Base-by-base conservation (phyloP, 2,113 vertebrate genomes). In the Choloepus hoffmanni region DNA sequence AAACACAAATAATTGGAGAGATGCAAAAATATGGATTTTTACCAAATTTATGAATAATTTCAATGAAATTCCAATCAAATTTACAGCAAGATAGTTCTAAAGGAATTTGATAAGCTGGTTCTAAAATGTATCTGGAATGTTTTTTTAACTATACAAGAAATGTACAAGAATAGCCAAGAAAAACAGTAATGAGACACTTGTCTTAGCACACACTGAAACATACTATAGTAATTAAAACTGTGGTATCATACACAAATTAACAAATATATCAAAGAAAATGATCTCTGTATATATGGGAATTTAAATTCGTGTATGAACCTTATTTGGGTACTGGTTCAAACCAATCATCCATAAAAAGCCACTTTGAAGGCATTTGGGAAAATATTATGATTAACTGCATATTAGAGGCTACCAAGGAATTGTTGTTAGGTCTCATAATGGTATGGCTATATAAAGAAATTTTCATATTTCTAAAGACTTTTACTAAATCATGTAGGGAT, bases 161-260 rank as follows among this genome's bases (percentile, higher is more conserved):
- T 74, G 15, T 45, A 45, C 23, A 60, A 65, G 28, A 65, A 63
- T 86, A 93, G 23, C 50, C 83, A 79, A n/a, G 65, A 91, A 83
- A 11, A 58, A 30, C 33, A 60, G 9, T 92, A 77, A 78, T 45
- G 36, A 73, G 67, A 76, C 26, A 23, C 8, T 7, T 88, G 60
- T 48, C 60, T 82, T 76, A 87, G 12, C 40, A 92, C 48, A 40
- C 83, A 83, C 19, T 76, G 84, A 92, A 40, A 68, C 28, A 83
- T 92, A 30, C 78, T 23, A 30, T 76, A 50, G 84, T 88, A 77
- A 83, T 84, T 76, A 92, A 88, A 91, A 58, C n/a, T 77, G 15
- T 89, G 67, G 21, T n/a, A 79, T 81, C 23, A 36, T 50, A 67
- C 45, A 89, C 33, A 9, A 77, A 28, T 68, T 60, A 68, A 43